Base-by-base conservation (phyloP, 1,140 invertebrate genomes). In the Leptinotarsa defecta region DNA sequence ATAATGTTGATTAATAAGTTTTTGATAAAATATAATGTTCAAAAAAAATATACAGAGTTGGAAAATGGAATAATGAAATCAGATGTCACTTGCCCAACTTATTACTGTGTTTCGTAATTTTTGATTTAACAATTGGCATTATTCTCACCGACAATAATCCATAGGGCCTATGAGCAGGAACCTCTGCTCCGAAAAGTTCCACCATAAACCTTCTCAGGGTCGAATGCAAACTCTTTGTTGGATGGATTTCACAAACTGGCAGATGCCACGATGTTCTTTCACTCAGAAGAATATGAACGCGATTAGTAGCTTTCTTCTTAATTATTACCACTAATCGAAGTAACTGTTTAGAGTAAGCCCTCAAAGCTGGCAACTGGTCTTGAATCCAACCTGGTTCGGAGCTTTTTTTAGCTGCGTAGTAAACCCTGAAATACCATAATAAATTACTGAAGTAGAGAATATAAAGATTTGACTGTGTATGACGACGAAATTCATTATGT, bases 191-290 rank as follows among this genome's bases (percentile, higher is more conserved):
- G 88, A 97, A 97, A 80, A 96, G 91, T 86, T 96, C 94, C 71
- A 94, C 92, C 94, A 97, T 96, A 85, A 95, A 97, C 84, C 92
- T 94, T 79, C 94, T 92, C 48, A 98, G 84, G 61, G 94, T 95
- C 1, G 94, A 94, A 87, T 97, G 94, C 24, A 97, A 83, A 87
- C 93, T 96, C 81, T 93, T 92, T 65, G 90, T 89, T 27, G 95
- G 95, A 87, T 96, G 94, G 75, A 98, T 92, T 87, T 97, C 95
- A 82, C 94, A 95, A 15, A 92, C 90, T 57, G 96, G 96, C 75
- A 96, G 89, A 88, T 96, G 94, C 80, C 92, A 89, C 63, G 89
- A 88, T 68, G 91, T 92, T 85, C 94, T 92, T 83, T 97, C 94
- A 81, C 94, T 95, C 24, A 96, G 86, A 62, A 97, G 86, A 20